Conservation (phyloP, 2,797 vertebrate genomes). For the Microctenopoma stevenorrisi region DNA sequence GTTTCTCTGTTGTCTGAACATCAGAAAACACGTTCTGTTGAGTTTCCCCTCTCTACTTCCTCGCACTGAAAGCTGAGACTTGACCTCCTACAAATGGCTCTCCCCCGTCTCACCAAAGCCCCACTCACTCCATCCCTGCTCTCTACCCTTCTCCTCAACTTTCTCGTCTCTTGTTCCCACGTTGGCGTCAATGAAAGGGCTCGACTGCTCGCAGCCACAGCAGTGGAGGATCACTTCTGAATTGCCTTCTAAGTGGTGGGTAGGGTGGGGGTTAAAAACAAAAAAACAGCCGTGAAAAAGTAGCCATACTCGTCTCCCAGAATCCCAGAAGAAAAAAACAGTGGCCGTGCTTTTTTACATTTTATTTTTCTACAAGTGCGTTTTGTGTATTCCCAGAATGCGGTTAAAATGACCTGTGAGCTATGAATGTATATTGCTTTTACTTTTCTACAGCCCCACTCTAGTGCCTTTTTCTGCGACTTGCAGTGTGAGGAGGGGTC, state of each 20-base stretch:
- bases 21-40: slow-evolving; percentile 64
- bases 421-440: slow-evolving; percentile 84
- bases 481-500: slow-evolving; percentile 65
- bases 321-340: slow-evolving; percentile 72
- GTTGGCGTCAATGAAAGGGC: slow-evolving; percentile 75
- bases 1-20: slow-evolving; percentile 61
- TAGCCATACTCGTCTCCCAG: slow-evolving; percentile 82
- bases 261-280: slow-evolving; percentile 23
- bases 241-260: slow-evolving; percentile 74
- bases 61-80: slow-evolving; percentile 78
- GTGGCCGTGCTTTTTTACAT: slow-evolving; percentile 80
- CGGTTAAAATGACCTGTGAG: slow-evolving; percentile 73
- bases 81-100: slow-evolving; percentile 61
- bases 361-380: slow-evolving; percentile 87
- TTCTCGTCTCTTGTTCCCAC: slow-evolving; percentile 39
- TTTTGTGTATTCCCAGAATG: slow-evolving; percentile 80
- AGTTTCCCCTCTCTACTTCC: slow-evolving; percentile 57
- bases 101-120: slow-evolving; percentile 26
- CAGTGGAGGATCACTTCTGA: slow-evolving; percentile 70
- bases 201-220: slow-evolving; percentile 69
- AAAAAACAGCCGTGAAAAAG: slow-evolving; percentile 66
- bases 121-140: slow-evolving; percentile 39
- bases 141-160: neutral
- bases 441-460: slow-evolving; percentile 80
- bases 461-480: slow-evolving; percentile 87